These are phyloP conservation scores for Xenopus laevis DNA, from an alignment of 2,113 vertebrate genomes.

Conservation along the genomic window DNA sequence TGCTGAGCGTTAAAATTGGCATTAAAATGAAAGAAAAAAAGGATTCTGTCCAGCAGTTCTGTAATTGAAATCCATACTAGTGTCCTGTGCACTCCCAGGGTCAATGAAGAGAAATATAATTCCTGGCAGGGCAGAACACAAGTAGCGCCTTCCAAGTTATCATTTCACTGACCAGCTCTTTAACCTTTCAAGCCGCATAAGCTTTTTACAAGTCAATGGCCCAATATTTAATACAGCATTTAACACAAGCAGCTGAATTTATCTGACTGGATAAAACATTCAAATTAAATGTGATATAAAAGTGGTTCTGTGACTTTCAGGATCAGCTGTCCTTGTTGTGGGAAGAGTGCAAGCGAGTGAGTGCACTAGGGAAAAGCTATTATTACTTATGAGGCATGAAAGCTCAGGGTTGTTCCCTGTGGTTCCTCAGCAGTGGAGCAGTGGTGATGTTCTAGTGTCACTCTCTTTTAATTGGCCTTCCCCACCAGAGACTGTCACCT, in stretches of 20 bases:
- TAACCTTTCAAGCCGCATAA: conserved; percentile 9
- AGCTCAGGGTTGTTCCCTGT: no score
- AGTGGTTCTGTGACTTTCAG: no score
- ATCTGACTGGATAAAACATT: background rate
- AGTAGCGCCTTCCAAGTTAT: background rate
- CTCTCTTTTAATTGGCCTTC: no score
- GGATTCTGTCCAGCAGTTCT: background rate
- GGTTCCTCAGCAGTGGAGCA: no score
- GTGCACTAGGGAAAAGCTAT: no score
- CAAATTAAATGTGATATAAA: background rate
- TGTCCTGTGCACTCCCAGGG: background rate
- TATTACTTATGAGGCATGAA: no score
- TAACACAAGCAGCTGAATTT: background rate
- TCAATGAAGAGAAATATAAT: background rate
- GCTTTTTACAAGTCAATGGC: conserved; percentile 3
- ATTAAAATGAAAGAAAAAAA: background rate
- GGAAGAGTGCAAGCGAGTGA: no score
- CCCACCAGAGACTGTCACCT: no score
- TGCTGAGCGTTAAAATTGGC: no score
- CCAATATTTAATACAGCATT: conserved; percentile 4
- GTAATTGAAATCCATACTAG: background rate
- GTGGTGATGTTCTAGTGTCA: no score
- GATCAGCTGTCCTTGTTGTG: no score
- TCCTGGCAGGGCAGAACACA: background rate
- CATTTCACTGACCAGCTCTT: background rate